Evolutionary conservation across 1,140 invertebrate species (phyloP), one percentile per base, ranked within the genome.

Genomic region (Lepidostoma basale): DNA sequence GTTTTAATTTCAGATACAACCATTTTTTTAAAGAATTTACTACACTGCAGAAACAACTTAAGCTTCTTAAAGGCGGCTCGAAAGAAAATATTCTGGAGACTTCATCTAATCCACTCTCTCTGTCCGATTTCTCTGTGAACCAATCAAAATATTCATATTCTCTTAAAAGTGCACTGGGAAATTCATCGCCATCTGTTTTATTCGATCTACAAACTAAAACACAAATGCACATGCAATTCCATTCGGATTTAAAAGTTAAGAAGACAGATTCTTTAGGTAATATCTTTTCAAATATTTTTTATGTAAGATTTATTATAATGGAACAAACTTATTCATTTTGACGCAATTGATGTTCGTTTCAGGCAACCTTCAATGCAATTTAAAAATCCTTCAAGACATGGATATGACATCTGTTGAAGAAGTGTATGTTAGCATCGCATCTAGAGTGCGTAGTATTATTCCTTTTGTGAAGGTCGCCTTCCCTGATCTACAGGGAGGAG

Each of bases 381-480:
- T 69, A 12, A 73, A 73, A 47, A 69, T 73, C n/a, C 47, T 73
- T 23, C n/a, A 59, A 39, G 67, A 69, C 42, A 28, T 67, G 0
- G 10, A n/a, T 30, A 9, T 52, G 9, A 36, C n/a, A 20, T 20
- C 44, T 4, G 20, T 33, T 9, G 67, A 69, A 33, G 54, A 60
- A 45, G 45, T 69, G 8, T 73, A 73, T 47, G 26, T 58, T 3
- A 45, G 16, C 33, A 52, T 74, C 28, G 73, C 70, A 2, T 86
- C 83, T 44, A 80, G 80, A 69, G 85, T 89, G 1, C 84, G 78
- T 59, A 88, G 87, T 72, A 83, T 92, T 3, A 85, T 88, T 44
- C 84, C 85, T 8, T 91, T 92, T 77, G 86, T 90, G 0, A 92
- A 92, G 79, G 86, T 92, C 2, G 88, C 90, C 1, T 92, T 90